A percentile compares a stretch with the other conserved stretches of the same genome.
phyloP scores from a whole-genome alignment of 1,140 invertebrate genomes.

The Cylas formicarius region DNA sequence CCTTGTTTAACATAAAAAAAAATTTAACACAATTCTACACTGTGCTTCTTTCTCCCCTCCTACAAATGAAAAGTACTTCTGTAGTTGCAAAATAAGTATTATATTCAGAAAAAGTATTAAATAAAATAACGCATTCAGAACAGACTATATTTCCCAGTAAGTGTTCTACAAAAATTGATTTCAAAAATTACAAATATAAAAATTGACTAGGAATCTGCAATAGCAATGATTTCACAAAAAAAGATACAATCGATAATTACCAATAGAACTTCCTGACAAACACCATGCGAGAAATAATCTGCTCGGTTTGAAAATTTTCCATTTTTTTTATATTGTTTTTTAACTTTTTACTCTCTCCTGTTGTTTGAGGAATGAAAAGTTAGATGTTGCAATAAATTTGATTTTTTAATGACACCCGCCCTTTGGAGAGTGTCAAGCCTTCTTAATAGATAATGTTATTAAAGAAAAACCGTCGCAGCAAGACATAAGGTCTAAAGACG shows the following conservation, averaged over 20 bases:
- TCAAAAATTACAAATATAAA: conserved; percentile 16
- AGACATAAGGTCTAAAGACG: conserved; percentile 43
- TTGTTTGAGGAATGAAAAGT: conserved; percentile 30
- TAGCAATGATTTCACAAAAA: conserved; percentile 2
- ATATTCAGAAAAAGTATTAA: conserved; percentile 3
- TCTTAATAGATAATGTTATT: conserved; percentile 32
- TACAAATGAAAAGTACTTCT: too few species aligned
- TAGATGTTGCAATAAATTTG: conserved; percentile 37
- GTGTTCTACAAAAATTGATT: conserved; percentile 16
- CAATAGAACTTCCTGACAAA: conserved; percentile 1
- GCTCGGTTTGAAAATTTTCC: conserved; percentile 32
- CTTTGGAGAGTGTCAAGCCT: conserved; percentile 24
- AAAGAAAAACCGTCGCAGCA: conserved; percentile 38
- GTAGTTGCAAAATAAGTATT: too few species aligned
- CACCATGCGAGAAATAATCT: conserved; percentile 26
- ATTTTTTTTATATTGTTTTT: conserved; percentile 39
- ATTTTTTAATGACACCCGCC: conserved; percentile 34
- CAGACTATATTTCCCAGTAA: conserved; percentile 25
- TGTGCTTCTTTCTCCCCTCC: too few species aligned
- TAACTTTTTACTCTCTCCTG: conserved; percentile 26
- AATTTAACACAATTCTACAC: too few species aligned
- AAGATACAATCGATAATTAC: conserved; percentile 4
- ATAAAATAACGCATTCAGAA: conserved; percentile 15
- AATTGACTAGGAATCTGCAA: conserved; percentile 9
- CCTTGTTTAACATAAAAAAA: too few species aligned